A percentile compares a stretch with the other conserved stretches of the same genome.
Evolutionary conservation across 1,140 invertebrate species (phyloP).

Genomic region (Drosophila micromelanica): DNA sequence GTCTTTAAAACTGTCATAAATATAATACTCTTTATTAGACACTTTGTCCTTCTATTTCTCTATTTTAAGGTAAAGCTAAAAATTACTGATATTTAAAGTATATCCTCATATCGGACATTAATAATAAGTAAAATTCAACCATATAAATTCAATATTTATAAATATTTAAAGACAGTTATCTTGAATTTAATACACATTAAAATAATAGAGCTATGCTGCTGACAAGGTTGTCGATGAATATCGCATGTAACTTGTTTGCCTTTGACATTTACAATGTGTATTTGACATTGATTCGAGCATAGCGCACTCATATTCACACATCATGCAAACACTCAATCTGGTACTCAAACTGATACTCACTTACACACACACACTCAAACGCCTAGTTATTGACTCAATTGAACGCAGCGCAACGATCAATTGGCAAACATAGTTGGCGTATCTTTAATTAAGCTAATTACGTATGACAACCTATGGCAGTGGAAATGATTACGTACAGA

Average conservation of each 20-base stretch:
- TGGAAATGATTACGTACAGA: neutral
- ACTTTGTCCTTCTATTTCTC: neutral
- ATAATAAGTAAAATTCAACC: too few relatives aligned
- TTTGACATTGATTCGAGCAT: slow-evolving; percentile 30
- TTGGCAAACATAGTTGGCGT: slow-evolving; percentile 35
- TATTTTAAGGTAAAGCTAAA: too few relatives aligned
- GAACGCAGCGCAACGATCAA: slow-evolving; percentile 21
- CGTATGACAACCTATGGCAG: slow-evolving; percentile 7
- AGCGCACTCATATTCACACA: neutral
- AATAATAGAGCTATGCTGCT: neutral
- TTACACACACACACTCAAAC: neutral
- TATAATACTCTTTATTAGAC: neutral
- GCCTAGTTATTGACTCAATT: slow-evolving; percentile 29
- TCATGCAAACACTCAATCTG: too few relatives aligned
- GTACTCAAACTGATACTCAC: neutral
- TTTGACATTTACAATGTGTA: slow-evolving; percentile 36
- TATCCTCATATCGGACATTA: too few relatives aligned
- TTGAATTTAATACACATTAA: neutral
- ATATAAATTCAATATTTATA: too few relatives aligned
- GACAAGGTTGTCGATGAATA: slow-evolving; percentile 24
- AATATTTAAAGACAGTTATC: neutral
- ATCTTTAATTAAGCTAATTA: slow-evolving; percentile 62
- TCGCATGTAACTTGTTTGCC: slow-evolving; percentile 15
- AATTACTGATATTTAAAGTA: too few relatives aligned
- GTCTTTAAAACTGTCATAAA: neutral